Evolutionary conservation across 2,113 vertebrate genomes (phyloP).

Genomic region (Athene noctua): DNA sequence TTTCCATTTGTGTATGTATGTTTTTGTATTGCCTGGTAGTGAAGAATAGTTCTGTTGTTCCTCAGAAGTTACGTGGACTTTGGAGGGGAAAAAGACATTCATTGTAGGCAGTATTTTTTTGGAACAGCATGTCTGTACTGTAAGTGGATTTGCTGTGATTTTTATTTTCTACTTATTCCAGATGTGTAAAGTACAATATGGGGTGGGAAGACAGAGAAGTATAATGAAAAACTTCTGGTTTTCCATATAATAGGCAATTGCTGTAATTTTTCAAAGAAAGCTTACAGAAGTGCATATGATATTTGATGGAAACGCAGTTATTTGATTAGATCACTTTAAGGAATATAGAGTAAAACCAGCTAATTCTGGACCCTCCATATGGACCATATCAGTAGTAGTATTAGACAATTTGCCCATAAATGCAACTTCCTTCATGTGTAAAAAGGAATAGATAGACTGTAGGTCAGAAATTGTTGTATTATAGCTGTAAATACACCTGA

Average conservation of each 20-base stretch:
- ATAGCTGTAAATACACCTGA: neutral
- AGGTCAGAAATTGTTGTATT: neutral
- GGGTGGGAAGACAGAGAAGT: neutral
- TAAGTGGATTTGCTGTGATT: constrained; percentile 26
- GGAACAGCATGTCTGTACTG: neutral
- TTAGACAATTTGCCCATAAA: neutral
- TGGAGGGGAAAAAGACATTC: neutral
- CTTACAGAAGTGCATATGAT: neutral
- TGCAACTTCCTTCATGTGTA: neutral
- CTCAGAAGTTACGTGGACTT: neutral
- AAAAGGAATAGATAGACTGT: neutral
- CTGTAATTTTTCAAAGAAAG: neutral
- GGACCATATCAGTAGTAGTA: neutral
- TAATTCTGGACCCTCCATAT: neutral
- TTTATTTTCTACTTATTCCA: constrained; percentile 29
- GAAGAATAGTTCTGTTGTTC: neutral
- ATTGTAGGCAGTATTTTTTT: neutral
- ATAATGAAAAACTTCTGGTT: constrained; percentile 29
- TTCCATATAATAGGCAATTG: neutral
- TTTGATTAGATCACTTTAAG: neutral
- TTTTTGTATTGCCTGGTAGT: neutral
- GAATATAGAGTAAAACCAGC: neutral
- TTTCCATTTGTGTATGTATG: neutral
- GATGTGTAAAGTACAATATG: neutral
- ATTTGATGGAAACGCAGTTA: neutral